These are phyloP conservation scores for Selene dorsalis DNA, from an alignment of 2,797 vertebrate species.

Conservation along the genomic window DNA sequence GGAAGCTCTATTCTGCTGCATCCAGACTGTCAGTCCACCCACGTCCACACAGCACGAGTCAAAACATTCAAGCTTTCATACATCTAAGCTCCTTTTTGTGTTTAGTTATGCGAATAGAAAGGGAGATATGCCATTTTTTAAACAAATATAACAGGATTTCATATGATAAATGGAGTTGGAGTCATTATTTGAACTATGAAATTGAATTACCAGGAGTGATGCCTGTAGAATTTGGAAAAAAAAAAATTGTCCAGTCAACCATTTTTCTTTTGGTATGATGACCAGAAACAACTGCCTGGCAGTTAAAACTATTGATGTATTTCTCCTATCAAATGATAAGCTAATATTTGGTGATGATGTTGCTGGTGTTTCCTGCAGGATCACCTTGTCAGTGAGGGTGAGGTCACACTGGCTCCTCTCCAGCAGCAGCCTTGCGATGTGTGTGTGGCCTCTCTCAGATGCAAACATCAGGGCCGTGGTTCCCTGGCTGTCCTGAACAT, in stretches of 20 bases:
- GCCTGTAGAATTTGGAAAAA: neutral
- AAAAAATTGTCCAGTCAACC: neutral
- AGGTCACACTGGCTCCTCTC: slow-evolving; percentile 89
- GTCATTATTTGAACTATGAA: slow-evolving; percentile 14
- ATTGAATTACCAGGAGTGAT: neutral
- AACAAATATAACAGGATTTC: slow-evolving; percentile 39
- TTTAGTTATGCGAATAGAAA: slow-evolving; percentile 37
- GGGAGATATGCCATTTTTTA: slow-evolving; percentile 37
- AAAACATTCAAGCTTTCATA: slow-evolving; percentile 41
- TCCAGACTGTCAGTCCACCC: slow-evolving; percentile 56
- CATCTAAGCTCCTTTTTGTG: slow-evolving; percentile 55
- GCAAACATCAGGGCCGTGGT: slow-evolving; percentile 93
- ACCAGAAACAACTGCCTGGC: neutral
- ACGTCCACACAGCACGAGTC: slow-evolving; percentile 54
- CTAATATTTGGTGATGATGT: neutral
- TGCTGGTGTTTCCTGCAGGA: neutral
- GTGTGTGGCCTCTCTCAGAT: slow-evolving; percentile 87
- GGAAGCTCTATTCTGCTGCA: slow-evolving; percentile 57
- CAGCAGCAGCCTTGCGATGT: slow-evolving; percentile 90
- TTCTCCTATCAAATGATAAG: neutral
- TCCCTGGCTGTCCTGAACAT: slow-evolving; percentile 91
- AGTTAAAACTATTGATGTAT: neutral
- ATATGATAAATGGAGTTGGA: slow-evolving; percentile 15
- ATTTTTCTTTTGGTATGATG: neutral
- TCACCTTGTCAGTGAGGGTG: slow-evolving; percentile 88